Conservation (phyloP, 2,113 vertebrate species). For the Casuarius casuarius region DNA sequence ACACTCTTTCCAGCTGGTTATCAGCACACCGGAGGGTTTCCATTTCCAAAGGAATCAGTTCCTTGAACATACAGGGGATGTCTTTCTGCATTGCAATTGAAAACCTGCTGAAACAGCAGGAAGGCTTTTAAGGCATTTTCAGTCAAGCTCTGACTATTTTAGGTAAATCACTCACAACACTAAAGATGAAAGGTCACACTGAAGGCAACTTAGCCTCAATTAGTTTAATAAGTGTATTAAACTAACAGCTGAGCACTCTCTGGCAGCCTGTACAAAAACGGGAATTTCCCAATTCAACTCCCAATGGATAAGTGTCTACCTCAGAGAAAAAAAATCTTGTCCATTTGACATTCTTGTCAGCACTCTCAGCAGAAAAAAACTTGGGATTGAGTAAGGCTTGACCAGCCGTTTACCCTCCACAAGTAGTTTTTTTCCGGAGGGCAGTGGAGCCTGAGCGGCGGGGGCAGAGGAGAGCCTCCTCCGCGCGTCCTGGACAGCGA, state of each 20-base stretch:
- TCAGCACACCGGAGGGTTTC: not conserved
- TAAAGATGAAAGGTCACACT: not conserved
- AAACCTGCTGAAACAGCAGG: not conserved
- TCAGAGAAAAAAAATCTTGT: not conserved
- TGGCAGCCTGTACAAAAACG: not conserved
- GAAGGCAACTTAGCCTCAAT: not conserved
- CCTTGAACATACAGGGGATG: not conserved
- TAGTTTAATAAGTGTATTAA: not conserved
- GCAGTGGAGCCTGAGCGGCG: not conserved
- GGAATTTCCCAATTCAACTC: not conserved
- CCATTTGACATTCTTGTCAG: not conserved
- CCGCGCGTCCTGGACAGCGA: rapidly evolving
- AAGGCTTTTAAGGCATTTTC: not conserved
- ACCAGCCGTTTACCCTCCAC: not conserved
- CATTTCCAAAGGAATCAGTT: not conserved
- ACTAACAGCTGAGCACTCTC: not conserved
- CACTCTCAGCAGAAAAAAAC: not conserved
- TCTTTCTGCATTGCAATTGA: not conserved
- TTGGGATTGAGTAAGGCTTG: not conserved
- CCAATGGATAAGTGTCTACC: not conserved
- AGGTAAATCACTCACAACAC: not conserved
- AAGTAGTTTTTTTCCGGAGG: not conserved
- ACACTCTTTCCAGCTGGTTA: not conserved
- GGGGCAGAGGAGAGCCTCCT: rapidly evolving
- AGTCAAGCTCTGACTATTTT: not conserved